Evolutionary conservation across 2,113 vertebrate genomes (phyloP), one percentile per base, ranked within the genome.

Genomic region (Rhinichthys klamathensis): DNA sequence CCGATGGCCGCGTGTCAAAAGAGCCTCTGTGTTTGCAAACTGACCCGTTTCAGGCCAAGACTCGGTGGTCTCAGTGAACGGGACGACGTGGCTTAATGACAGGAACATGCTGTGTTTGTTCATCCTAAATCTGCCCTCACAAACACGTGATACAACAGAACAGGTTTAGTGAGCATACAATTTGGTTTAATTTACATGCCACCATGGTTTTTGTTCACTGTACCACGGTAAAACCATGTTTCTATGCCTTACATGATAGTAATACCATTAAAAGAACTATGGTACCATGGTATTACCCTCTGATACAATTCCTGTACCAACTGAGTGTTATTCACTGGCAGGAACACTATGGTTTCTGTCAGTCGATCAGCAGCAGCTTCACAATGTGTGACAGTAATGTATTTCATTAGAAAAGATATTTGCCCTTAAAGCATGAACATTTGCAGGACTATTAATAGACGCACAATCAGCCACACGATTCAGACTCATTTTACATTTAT

Each of bases 401-500:
- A 73, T 25, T 73, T 73, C 41, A 73, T 73, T 73, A 46, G 23
- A 44, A 46, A 41, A 15, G 41, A 73, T 73, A 73, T 73, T 46
- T 73, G 70, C 38, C 70, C 70, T 73, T 46, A 73, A 73, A 73
- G 38, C 41, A 15, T 46, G 70, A 73, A 25, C 70, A 73, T 46
- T 73, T 73, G 70, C 70, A 46, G 70, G 1, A 25, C 41, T 73
- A 73, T 73, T 30, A 65, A 65, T 65, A 65, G 61, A 30, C 11
- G 4, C 11, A 63, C 25, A 7, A 72, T 12, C 35, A 70, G 35
- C 18, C 10, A 9, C 67, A 41, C 3, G 10, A 38, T 44, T 73
- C 70, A 44, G 70, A 23, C 70, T 73, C 70, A 25, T 73, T 73
- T 73, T 25, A 73, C 41, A 73, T 46, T 73, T n/a, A 73, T 46